Evolutionary conservation across 2,888 invertebrate species (phyloP).

Genomic region (Epiblema foenella): DNA sequence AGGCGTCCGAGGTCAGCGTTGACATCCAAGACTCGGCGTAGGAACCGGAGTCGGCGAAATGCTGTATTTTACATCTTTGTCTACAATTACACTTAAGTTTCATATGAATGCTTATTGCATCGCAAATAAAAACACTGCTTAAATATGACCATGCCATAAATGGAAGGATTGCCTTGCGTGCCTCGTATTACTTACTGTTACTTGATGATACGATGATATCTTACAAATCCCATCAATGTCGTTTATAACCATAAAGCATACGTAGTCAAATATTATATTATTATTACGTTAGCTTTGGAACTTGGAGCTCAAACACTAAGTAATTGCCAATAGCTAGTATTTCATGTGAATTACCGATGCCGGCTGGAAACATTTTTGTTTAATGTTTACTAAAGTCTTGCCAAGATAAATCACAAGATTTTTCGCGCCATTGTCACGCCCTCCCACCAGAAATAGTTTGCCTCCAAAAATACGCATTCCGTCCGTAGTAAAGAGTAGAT

Average conservation of each 20-base stretch:
- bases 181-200: neutral
- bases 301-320: slow-evolving; percentile 16
- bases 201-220: neutral
- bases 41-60: neutral
- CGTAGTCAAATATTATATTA: neutral
- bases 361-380: slow-evolving; percentile 54
- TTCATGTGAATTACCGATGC: slow-evolving; percentile 29
- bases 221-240: neutral
- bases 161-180: too few species aligned
- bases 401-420: slow-evolving; percentile 55
- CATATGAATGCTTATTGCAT: too few species aligned
- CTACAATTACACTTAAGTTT: neutral
- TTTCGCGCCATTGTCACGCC: slow-evolving; percentile 46
- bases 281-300: too few species aligned
- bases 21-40: too few species aligned
- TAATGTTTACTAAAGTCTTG: slow-evolving; percentile 54
- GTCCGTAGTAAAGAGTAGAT: slow-evolving; percentile 2
- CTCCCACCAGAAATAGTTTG: slow-evolving; percentile 31
- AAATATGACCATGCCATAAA: too few species aligned
- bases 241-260: neutral
- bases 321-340: slow-evolving; percentile 14
- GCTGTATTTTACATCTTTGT: neutral
- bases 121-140: too few species aligned
- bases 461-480: slow-evolving; percentile 21
- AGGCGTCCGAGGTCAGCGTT: too few species aligned